Percentiles rank a stretch among this genome's conserved stretches.
phyloP scores from a whole-genome alignment of 1,140 invertebrate species.

The Drosophila fuyamai region DNA sequence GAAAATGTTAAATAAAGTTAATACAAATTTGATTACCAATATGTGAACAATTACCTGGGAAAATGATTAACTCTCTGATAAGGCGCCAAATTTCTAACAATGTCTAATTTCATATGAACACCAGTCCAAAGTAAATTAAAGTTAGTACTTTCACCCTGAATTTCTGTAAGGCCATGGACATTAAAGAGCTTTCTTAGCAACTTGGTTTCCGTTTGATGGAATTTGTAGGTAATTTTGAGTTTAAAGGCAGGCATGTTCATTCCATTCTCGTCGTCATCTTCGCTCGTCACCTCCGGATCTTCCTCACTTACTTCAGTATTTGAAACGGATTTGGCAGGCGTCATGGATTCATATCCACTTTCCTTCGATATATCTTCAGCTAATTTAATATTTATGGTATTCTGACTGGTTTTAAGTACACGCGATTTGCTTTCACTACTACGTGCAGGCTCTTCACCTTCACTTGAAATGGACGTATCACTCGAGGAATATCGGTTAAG shows the following conservation, averaged over 20 bases:
- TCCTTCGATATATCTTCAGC: conserved; percentile 52
- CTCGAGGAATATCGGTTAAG: conserved; percentile 71
- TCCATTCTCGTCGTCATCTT: conserved; percentile 66
- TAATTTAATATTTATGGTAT: conserved; percentile 27
- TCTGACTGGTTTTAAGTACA: conserved; percentile 41
- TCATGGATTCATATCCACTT: conserved; percentile 51
- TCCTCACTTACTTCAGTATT: conserved; percentile 47
- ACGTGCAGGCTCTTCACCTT: conserved; percentile 63
- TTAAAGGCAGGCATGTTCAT: conserved; percentile 88
- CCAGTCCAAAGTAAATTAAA: conserved; percentile 97
- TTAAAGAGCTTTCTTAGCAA: conserved; percentile 90
- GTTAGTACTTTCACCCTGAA: conserved; percentile 88
- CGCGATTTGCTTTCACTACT: conserved; percentile 49
- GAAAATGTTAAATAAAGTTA: background rate
- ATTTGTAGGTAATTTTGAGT: conserved; percentile 92
- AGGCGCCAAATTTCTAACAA: conserved; percentile 90
- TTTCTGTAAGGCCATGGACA: conserved; percentile 90
- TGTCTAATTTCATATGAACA: conserved; percentile 95
- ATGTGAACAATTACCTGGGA: conserved; percentile 88
- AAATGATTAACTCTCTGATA: conserved; percentile 98
- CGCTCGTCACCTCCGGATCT: conserved; percentile 53
- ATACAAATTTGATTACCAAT: background rate
- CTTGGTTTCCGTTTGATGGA: conserved; percentile 92
- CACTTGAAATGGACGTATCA: conserved; percentile 75
- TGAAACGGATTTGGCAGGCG: conserved; percentile 21